Percentiles rank a stretch among this genome's conserved stretches.
Conservation (phyloP, 2,797 vertebrate species). For the Yasuhikotakia modesta region DNA sequence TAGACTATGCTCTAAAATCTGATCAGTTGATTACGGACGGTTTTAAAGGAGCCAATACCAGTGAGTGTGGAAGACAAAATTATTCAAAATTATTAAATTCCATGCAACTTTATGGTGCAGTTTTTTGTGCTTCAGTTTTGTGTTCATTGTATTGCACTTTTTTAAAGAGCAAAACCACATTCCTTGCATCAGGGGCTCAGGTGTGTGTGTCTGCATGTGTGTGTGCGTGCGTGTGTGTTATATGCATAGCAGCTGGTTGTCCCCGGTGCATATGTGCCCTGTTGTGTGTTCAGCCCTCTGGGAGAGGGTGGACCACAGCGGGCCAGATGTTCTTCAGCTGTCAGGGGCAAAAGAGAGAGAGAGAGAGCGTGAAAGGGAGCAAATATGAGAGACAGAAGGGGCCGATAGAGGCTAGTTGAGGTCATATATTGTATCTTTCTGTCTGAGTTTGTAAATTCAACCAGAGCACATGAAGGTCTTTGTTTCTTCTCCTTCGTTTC, state of each 20-base stretch:
- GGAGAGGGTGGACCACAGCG: conserved; percentile 28
- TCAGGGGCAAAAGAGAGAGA: conserved; percentile 18
- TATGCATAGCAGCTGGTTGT: conserved; percentile 41
- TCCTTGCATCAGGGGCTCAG: conserved; percentile 20
- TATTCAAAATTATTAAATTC: conserved; percentile 15
- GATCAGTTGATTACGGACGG: background rate
- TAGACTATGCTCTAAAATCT: background rate
- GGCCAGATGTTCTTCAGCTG: conserved; percentile 52
- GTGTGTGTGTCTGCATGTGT: conserved; percentile 9
- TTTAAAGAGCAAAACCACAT: background rate
- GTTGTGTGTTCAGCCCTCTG: conserved; percentile 27
- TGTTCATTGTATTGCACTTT: background rate
- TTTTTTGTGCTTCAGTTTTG: background rate
- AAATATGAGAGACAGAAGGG: conserved; percentile 3
- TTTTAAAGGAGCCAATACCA: background rate
- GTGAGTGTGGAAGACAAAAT: background rate
- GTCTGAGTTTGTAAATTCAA: conserved; percentile 11
- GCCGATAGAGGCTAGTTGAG: conserved; percentile 27
- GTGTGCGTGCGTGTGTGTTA: conserved; percentile 15
- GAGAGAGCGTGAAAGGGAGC: conserved; percentile 7
- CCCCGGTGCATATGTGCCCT: conserved; percentile 25
- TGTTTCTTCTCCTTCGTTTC: background rate
- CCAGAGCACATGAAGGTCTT: conserved; percentile 5
- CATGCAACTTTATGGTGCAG: conserved; percentile 1
- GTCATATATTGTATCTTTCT: background rate